Conservation (phyloP, 2,113 vertebrate species). For the Xyliphius kryptos region DNA sequence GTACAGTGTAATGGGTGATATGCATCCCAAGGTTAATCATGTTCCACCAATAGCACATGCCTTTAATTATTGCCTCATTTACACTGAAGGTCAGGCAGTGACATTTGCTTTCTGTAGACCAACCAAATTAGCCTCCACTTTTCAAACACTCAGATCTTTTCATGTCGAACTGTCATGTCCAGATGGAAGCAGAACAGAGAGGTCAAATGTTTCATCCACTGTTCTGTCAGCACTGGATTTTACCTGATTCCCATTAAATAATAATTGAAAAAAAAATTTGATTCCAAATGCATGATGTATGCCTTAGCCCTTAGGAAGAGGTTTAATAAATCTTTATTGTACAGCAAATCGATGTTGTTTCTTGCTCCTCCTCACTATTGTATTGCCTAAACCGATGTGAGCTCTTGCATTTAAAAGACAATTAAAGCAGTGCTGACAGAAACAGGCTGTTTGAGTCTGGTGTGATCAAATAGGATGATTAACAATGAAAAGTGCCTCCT, state of each 20-base stretch:
- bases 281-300: conserved; percentile 42
- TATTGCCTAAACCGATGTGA: no score
- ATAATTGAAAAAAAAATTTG: conserved; percentile 59
- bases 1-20: not conserved
- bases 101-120: conserved; percentile 28
- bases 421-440: conserved; percentile 60
- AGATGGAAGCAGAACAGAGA: conserved; percentile 28
- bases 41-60: not conserved
- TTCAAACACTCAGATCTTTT: conserved; percentile 22
- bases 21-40: not conserved
- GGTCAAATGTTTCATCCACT: conserved; percentile 48
- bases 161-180: conserved; percentile 13
- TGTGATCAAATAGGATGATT: no score
- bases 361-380: no score
- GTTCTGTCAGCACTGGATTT: conserved; percentile 54
- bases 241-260: conserved; percentile 59
- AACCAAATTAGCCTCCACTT: conserved; percentile 44
- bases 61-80: conserved; percentile 26
- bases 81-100: conserved; percentile 31
- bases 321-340: conserved; percentile 60
- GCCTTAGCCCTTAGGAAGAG: conserved; percentile 45
- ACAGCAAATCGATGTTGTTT: conserved; percentile 57
- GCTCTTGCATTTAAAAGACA: conserved; percentile 59
- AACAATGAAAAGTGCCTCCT: no score
- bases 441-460: conserved; percentile 31